Evolutionary conservation across 2,888 invertebrate species (phyloP), one percentile per base, ranked within the genome.

Genomic region (Keiferia lycopersicella): DNA sequence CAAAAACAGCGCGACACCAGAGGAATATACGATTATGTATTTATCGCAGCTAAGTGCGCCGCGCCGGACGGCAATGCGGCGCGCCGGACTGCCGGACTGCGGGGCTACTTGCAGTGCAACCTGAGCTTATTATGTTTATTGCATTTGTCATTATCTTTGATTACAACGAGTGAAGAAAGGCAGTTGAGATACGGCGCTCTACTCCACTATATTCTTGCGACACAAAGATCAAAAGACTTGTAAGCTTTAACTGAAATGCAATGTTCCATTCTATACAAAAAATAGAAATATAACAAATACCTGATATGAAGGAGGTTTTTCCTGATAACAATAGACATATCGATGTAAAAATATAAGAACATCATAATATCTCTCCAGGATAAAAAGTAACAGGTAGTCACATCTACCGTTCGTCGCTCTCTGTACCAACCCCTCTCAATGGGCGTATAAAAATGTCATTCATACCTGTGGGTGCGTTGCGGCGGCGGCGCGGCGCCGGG

Each of bases 401-500:
- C 26, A 26, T 56, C 57, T 34, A 16, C 38, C 6, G 4, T 51
- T 62, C 53, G 14, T 8, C 26, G 41, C 30, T 62, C 53, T 18
- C 6, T 16, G 22, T 18, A 38, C 10, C 34, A 16, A 30, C 20
- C 39, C 45, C 73, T 61, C 74, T 77, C 69, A 78, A 80, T 81
- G 80, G 73, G 70, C 68, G 72, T 64, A 73, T 72, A 76, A 75
- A 75, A 76, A 82, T 85, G 82, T 78, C 80, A 83, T 82, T 83
- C 73, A 84, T 67, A 70, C 59, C 53, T 41, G 48, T 50, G 59
- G n/a, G 59, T 41, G 34, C 34, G 57, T 1, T 63, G 61, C 20
- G 18, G 53, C 10, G 18, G 53, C 10, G 18, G 18, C 1, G 50
- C 18, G 63, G 51, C 64, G 61, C 20, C 48, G 64, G 51, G 61